Evolutionary conservation across 2,797 vertebrate species (phyloP), one percentile per base, ranked within the genome.

Genomic region (Notolabrus celidotus): DNA sequence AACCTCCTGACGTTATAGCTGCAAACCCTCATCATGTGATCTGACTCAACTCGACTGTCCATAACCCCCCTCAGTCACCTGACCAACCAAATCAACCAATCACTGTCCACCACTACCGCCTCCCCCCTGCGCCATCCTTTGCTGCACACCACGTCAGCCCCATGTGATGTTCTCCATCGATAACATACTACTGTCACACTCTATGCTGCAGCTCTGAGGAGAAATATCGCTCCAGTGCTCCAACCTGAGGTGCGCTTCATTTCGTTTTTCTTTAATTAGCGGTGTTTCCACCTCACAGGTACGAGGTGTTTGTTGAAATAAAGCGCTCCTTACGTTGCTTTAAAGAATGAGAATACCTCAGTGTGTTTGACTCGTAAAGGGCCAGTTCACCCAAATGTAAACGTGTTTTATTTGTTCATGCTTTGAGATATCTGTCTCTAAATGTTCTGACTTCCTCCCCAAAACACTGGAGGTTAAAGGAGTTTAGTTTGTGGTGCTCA

Each of bases 131-230:
- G 91, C 89, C 94, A 95, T 94, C 88, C 86, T 93, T 82, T 91
- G 89, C 94, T 91, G 87, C 94, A 91, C 92, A 92, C 92, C 89
- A 89, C 86, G 76, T 90, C 91, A 92, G 90, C 92, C 91, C 92
- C 94, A 94, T 95, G 91, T 95, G 93, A 94, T 93, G 93, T 95
- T 92, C 89, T 94, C 87, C 95, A 95, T 95, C 39, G 88, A 94
- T 94, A 95, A 95, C 94, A 94, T 93, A 92, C 90, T 93, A 94
- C 92, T 92, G 81, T 91, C 88, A 89, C 88, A 33, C 79, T 84
- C 82, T 84, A 87, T 84, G 47, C 76, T 46, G 55, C 89, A 86
- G 88, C 47, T 88, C 88, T 87, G 87, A 77, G 79, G 92, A 81
- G 38, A 16, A 83, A 83, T 71, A 65, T 49, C 7, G 5, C 39